Base-by-base conservation (phyloP, 2,888 invertebrate species). In the Athalia cordata region DNA sequence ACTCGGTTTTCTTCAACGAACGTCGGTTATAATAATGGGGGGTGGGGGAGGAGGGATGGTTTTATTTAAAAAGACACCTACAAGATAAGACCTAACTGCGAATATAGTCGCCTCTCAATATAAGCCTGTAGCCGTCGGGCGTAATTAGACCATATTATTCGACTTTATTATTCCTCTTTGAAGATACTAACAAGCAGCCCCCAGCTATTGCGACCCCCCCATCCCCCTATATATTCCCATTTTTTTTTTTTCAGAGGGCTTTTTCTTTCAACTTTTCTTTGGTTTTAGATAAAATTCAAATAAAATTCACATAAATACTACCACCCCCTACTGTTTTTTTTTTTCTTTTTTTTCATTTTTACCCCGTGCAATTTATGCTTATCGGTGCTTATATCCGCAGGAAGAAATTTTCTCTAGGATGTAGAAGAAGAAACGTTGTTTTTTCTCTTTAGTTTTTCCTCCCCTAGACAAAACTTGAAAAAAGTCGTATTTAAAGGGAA, bases 121-220 rank as follows among this genome's bases (percentile, higher is more conserved):
- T 68, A 72, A 72, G 72, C 72, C 6, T 52, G n/a, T 49, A 70
- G 77, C 85, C 83, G 80, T 80, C 80, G 81, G 85, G 84, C 81
- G 83, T 86, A 86, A 86, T 86, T 86, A 85, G 79, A 83, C 77
- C 79, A 74, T 78, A 81, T 80, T 80, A 81, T 79, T 81, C 81
- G 67, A 83, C 82, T 85, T 86, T 85, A 86, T 85, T 84, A 86
- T 84, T 80, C 78, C 81, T 84, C 84, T 86, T 86, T 85, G 86
- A 85, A 79, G 79, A 83, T 83, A 78, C 75, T 84, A 85, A 85
- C 55, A 68, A 79, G 78, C 78, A 74, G 74, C 72, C 72, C 13
- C 9, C 13, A 72, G 72, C 72, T 59, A 72, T 43, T 65, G 65
- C 11, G 43, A 65, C 47, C 43, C 13, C 13, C 29, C 29, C 29